phyloP scores from a whole-genome alignment of 2,888 invertebrate genomes.

The Dyspetes luteomarginatus region DNA sequence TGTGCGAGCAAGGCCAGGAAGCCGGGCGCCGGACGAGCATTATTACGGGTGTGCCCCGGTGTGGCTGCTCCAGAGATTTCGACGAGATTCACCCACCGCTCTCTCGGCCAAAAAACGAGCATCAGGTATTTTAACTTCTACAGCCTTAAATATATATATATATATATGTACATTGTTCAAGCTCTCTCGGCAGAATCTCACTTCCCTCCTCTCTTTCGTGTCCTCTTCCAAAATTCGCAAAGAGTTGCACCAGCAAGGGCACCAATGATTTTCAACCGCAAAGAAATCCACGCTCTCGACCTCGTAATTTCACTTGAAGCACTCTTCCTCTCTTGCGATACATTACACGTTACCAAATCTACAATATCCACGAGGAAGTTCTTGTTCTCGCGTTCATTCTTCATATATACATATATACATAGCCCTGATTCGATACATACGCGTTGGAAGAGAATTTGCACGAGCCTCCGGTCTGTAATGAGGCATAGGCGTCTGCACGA shows the following conservation, averaged over 20 bases:
- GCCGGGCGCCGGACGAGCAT: slow-evolving; percentile 62
- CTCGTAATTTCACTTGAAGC: slow-evolving; percentile 61
- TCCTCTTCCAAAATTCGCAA: slow-evolving; percentile 10
- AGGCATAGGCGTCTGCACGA: slow-evolving; percentile 46
- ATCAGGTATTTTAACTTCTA: slow-evolving; percentile 53
- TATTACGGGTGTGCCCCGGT: slow-evolving; percentile 62
- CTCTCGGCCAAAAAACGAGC: slow-evolving; percentile 49
- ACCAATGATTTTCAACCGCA: slow-evolving; percentile 62
- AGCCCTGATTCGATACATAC: slow-evolving; percentile 24
- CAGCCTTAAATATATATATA: slow-evolving; percentile 16
- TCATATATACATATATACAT: slow-evolving; percentile 10
- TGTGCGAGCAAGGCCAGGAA: slow-evolving; percentile 49
- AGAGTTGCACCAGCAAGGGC: slow-evolving; percentile 25
- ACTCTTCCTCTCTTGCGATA: slow-evolving; percentile 28
- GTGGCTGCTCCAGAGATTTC: slow-evolving; percentile 56
- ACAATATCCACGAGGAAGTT: slow-evolving; percentile 41
- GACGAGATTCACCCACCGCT: slow-evolving; percentile 61
- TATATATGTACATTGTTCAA: slow-evolving; percentile 29
- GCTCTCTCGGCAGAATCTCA: slow-evolving; percentile 51
- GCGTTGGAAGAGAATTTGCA: slow-evolving; percentile 21
- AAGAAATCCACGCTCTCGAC: slow-evolving; percentile 53
- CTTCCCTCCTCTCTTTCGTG: slow-evolving; percentile 32
- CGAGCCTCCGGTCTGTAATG: slow-evolving; percentile 40
- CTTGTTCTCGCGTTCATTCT: slow-evolving; percentile 48
- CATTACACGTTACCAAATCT: slow-evolving; percentile 16